Evolutionary conservation across 2,888 invertebrate species (phyloP), one percentile per base, ranked within the genome.

Genomic region (Galeruca laticollis): DNA sequence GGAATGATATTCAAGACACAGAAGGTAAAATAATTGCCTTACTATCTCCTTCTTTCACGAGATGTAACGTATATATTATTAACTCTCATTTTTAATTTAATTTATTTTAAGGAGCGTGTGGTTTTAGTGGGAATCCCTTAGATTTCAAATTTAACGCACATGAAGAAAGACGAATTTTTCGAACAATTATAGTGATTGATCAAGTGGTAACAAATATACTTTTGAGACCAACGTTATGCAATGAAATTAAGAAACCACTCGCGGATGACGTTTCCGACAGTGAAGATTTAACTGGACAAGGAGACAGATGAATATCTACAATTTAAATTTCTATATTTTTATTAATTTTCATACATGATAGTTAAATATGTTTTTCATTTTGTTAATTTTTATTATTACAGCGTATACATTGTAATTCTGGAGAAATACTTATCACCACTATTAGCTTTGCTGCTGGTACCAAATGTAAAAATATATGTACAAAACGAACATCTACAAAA

Each of bases 61-160:
- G 31, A 40, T 62, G 18, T n/a, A n/a, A 43, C 40, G 3, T 3
- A 21, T 37, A 13, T 20, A 21, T 21, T n/a, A 3, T 26, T 6
- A 26, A 26, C n/a, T n/a, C n/a, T n/a, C n/a, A n/a, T 26, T 49
- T 47, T 43, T 6, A 20, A 11, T n/a, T 47, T 15, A 47, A 21
- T 66, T 21, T 64, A 54, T 68, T 73, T 74, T 62, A 60, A 79
- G 79, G 78, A 59, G 79, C 79, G 26, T 77, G 77, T 65, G 79
- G 79, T 13, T 79, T 76, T 52, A 73, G 72, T 37, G 73, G 74
- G 51, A 77, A 75, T 56, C 77, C 77, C 33, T 62, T 76, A 18
- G 75, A 73, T 49, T 74, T 73, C 35, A 73, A 75, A 60, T 73
- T 79, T 20, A 68, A 70, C 51, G 47, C 68, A 49, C 75, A 77